Percentiles rank a stretch among this genome's conserved stretches.
These are phyloP conservation scores for Hirundichthys speculiger DNA, from an alignment of 2,113 vertebrate genomes.

Conservation along the genomic window DNA sequence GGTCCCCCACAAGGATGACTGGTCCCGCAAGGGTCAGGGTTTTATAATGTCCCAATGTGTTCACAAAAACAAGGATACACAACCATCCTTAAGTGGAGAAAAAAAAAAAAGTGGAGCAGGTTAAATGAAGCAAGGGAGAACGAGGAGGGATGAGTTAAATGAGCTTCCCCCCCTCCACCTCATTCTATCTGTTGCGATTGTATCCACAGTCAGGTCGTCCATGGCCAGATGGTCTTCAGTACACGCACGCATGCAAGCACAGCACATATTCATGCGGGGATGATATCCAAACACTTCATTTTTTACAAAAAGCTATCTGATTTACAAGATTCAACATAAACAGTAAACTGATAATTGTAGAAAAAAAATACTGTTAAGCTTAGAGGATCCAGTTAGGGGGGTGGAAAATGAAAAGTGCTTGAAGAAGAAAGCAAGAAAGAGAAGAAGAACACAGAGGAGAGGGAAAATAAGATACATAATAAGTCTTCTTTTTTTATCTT, in stretches of 20 bases:
- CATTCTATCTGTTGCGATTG: slow-evolving; percentile 74
- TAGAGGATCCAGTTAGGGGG: slow-evolving; percentile 42
- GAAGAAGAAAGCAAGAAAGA: slow-evolving; percentile 32
- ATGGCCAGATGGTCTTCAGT: slow-evolving; percentile 65
- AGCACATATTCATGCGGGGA: slow-evolving; percentile 1
- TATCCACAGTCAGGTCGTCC: slow-evolving; percentile 61
- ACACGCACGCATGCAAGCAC: slow-evolving; percentile 32
- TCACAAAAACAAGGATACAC: neutral
- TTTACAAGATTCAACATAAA: slow-evolving; percentile 32
- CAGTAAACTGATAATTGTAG: slow-evolving; percentile 31
- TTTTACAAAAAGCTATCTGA: slow-evolving; percentile 35
- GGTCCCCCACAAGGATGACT: no score
- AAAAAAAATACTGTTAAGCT: slow-evolving; percentile 8
- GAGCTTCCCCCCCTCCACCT: slow-evolving; percentile 69
- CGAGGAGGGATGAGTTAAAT: slow-evolving; percentile 73
- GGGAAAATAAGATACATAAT: slow-evolving; percentile 59
- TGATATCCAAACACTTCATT: slow-evolving; percentile 25
- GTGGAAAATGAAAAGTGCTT: slow-evolving; percentile 21
- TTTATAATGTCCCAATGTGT: neutral
- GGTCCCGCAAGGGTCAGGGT: no score
- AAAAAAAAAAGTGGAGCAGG: slow-evolving; percentile 68
- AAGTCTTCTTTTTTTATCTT: slow-evolving; percentile 61
- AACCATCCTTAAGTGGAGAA: slow-evolving; percentile 23
- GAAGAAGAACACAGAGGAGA: slow-evolving; percentile 27
- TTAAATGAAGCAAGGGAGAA: slow-evolving; percentile 74